Conservation (phyloP, 2,888 invertebrate species). For the Parnassius glacialis region DNA sequence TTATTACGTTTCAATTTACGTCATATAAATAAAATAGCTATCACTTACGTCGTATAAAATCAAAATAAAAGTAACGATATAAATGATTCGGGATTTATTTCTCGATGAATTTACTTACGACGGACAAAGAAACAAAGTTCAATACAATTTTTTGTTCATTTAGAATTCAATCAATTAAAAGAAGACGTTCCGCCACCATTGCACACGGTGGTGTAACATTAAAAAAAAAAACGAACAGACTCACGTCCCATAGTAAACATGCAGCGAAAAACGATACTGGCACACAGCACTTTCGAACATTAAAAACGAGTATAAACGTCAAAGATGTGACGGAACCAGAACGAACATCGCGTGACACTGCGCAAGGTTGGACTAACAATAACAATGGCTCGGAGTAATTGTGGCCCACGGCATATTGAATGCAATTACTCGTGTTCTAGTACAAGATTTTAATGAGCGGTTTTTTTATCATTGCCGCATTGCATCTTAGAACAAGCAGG, state of each 20-base stretch:
- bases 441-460: neutral
- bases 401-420: conserved; percentile 9
- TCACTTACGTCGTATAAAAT: too few relatives aligned
- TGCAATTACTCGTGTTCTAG: conserved; percentile 9
- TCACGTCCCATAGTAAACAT: conserved; percentile 32
- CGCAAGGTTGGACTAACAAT: conserved; percentile 21
- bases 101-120: too few relatives aligned
- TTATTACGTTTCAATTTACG: too few relatives aligned
- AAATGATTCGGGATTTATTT: too few relatives aligned
- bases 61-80: too few relatives aligned
- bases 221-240: conserved; percentile 16
- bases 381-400: conserved; percentile 22
- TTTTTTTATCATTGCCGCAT: neutral
- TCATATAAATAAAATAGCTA: too few relatives aligned
- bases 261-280: conserved; percentile 1
- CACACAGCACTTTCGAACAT: conserved; percentile 3
- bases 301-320: neutral
- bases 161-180: neutral
- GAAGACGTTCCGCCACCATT: conserved; percentile 2
- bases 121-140: too few relatives aligned
- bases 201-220: conserved; percentile 10
- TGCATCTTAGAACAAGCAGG: neutral
- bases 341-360: conserved; percentile 17
- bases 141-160: neutral
- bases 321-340: conserved; percentile 8